Evolutionary conservation across 2,888 invertebrate species (phyloP).

Genomic region (Dioctria rufipes): DNA sequence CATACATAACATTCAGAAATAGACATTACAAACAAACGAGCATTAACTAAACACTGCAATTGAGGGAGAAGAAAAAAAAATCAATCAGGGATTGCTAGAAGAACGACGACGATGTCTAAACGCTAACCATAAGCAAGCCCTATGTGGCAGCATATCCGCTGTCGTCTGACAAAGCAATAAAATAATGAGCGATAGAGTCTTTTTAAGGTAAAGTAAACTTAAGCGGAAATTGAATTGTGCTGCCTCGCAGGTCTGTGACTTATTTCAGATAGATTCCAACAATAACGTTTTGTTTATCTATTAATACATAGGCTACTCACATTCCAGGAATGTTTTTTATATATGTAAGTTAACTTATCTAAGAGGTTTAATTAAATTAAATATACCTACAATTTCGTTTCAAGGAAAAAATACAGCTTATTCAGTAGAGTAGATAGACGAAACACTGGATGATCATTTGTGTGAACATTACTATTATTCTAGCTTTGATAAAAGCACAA

Average conservation of each 20-base stretch:
- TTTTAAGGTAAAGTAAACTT: constrained; percentile 51
- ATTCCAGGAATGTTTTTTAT: neutral
- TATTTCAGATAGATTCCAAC: constrained; percentile 10
- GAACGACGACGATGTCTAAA: constrained; percentile 13
- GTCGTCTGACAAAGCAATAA: constrained; percentile 36
- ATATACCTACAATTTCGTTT: too few relatives aligned
- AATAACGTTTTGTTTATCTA: neutral
- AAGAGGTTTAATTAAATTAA: neutral
- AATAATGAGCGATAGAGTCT: constrained; percentile 39
- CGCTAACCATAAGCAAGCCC: constrained; percentile 32
- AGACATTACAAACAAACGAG: neutral
- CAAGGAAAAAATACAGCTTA: too few relatives aligned
- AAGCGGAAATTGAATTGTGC: constrained; percentile 51
- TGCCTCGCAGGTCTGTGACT: constrained; percentile 39
- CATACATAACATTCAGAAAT: neutral
- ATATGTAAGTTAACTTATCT: neutral
- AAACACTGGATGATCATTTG: too few relatives aligned
- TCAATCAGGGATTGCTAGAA: constrained; percentile 32
- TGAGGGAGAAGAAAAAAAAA: neutral
- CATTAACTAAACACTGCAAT: neutral
- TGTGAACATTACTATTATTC: too few relatives aligned
- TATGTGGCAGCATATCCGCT: constrained; percentile 51
- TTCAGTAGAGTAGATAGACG: too few relatives aligned
- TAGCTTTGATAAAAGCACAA: too few relatives aligned
- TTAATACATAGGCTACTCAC: neutral